A percentile compares a stretch with the other conserved stretches of the same genome.
These are phyloP conservation scores for Rhizoglyphus robini DNA, from an alignment of 1,140 invertebrate species.

Conservation along the genomic window DNA sequence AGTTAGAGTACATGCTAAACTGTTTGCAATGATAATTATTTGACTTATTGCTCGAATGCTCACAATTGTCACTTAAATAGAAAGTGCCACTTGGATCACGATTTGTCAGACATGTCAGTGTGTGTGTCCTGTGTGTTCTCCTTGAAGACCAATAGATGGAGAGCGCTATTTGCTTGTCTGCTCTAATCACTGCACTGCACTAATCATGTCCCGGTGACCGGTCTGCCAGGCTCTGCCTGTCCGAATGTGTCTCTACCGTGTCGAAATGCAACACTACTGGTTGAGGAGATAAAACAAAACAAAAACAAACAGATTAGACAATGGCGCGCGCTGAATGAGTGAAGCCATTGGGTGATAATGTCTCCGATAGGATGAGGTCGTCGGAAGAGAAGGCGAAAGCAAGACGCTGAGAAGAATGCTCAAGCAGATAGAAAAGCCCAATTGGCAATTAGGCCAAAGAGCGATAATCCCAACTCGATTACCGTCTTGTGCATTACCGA, in stretches of 20 bases:
- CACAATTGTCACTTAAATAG: too few relatives aligned
- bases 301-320: constrained; percentile 3
- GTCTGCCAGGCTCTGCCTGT: neutral
- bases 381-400: neutral
- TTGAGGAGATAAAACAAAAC: constrained; percentile 8
- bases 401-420: neutral
- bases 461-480: too few relatives aligned
- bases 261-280: neutral
- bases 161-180: too few relatives aligned
- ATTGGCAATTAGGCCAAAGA: too few relatives aligned
- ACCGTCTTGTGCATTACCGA: too few relatives aligned
- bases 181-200: neutral
- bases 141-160: too few relatives aligned
- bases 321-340: neutral
- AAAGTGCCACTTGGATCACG: too few relatives aligned
- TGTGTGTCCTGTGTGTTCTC: too few relatives aligned
- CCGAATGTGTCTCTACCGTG: neutral
- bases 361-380: neutral
- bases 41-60: too few relatives aligned
- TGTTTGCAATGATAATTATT: too few relatives aligned
- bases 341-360: neutral
- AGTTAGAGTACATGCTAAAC: too few relatives aligned
- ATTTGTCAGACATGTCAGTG: too few relatives aligned
- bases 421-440: neutral
- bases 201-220: neutral